phyloP scores from a whole-genome alignment of 2,888 invertebrate species.

The Tigriopus californicus region DNA sequence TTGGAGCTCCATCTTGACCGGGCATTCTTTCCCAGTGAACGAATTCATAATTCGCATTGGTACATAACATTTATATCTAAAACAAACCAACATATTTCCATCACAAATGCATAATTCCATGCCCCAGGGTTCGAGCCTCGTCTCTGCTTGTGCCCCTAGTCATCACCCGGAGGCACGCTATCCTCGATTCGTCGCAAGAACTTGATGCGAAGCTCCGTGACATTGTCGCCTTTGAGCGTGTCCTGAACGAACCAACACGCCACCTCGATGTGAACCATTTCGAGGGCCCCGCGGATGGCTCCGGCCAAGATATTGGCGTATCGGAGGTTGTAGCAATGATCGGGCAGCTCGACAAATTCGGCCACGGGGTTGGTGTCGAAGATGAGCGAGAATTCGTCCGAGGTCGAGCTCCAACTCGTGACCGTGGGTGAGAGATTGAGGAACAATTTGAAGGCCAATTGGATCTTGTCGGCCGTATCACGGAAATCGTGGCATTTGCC shows the following conservation, averaged over 20 bases:
- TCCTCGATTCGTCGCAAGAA: conserved; percentile 89
- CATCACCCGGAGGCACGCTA: conserved; percentile 94
- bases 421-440: conserved; percentile 70
- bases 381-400: conserved; percentile 88
- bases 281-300: conserved; percentile 25
- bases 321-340: conserved; percentile 55
- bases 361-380: conserved; percentile 88
- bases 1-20: too few species aligned
- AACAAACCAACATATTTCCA: too few species aligned
- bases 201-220: conserved; percentile 83
- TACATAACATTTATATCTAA: too few species aligned
- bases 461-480: conserved; percentile 89
- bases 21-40: too few species aligned
- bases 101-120: too few species aligned
- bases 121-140: neutral
- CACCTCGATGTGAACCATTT: conserved; percentile 64
- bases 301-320: conserved; percentile 88
- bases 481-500: conserved; percentile 83
- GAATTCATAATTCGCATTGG: too few species aligned
- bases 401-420: conserved; percentile 78
- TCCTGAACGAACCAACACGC: conserved; percentile 87
- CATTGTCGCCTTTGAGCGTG: conserved; percentile 77
- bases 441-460: conserved; percentile 56
- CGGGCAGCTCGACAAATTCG: conserved; percentile 90
- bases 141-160: conserved; percentile 41